Percentiles rank a stretch among this genome's conserved stretches.
Conservation (phyloP, 1,140 invertebrate species). For the Conus betulinus region DNA sequence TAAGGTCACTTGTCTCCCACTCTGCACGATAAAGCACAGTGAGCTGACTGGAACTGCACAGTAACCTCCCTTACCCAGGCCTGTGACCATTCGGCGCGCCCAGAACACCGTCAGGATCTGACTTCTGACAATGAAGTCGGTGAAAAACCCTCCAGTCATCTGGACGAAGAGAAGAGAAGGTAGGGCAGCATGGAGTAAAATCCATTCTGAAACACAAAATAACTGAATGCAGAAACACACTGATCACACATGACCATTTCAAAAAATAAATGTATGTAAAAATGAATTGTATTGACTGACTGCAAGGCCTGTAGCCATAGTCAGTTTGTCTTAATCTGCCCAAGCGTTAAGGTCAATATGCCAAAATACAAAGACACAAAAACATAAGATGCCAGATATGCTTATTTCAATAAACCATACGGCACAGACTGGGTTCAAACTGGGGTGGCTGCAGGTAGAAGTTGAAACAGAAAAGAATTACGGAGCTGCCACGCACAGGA, state of each 20-base stretch:
- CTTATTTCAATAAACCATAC: too few relatives aligned
- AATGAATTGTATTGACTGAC: too few relatives aligned
- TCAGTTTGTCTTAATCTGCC: not conserved
- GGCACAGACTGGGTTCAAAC: too few relatives aligned
- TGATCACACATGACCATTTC: not conserved
- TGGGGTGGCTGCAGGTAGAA: too few relatives aligned
- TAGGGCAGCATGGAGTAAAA: conserved; percentile 43
- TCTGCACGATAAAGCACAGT: too few relatives aligned
- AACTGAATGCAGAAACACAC: not conserved
- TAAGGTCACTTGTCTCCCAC: too few relatives aligned
- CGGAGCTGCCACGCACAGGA: too few relatives aligned
- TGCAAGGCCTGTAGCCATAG: too few relatives aligned
- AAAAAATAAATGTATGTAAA: too few relatives aligned
- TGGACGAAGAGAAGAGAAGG: not conserved
- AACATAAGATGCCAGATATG: not conserved
- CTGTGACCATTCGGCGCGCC: not conserved
- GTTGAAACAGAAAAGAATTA: too few relatives aligned
- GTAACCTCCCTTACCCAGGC: not conserved
- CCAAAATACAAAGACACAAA: not conserved
- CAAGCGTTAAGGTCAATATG: not conserved
- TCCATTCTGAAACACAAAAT: conserved; percentile 36
- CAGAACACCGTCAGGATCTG: not conserved
- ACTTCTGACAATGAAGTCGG: not conserved
- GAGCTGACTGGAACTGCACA: too few relatives aligned
- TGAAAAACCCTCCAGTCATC: not conserved